phyloP scores from a whole-genome alignment of 2,888 invertebrate genomes.

The Hirtodrosophila confusa region DNA sequence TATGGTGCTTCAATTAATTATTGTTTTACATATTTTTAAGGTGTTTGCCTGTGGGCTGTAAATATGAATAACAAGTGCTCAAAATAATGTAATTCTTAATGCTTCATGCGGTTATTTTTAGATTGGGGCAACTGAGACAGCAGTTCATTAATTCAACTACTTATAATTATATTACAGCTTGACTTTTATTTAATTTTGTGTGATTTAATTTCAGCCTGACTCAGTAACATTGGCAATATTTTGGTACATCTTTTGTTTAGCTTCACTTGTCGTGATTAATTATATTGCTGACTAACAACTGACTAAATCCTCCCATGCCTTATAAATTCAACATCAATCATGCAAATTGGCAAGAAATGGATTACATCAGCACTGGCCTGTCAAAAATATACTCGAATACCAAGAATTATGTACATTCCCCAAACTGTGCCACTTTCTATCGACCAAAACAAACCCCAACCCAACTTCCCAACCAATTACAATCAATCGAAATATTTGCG shows the following conservation, averaged over 20 bases:
- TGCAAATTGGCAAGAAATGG: conserved; percentile 11
- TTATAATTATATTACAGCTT: neutral
- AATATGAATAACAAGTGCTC: conserved; percentile 24
- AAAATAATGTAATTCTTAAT: conserved; percentile 6
- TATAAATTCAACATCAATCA: conserved; percentile 29
- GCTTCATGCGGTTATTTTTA: neutral
- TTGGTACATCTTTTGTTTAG: neutral
- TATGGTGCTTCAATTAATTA: conserved; percentile 64
- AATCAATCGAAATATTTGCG: conserved; percentile 55
- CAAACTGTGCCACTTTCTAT: conserved; percentile 31
- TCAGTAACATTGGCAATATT: neutral
- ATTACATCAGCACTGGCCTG: conserved; percentile 33
- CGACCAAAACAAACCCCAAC: conserved; percentile 1
- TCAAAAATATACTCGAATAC: conserved; percentile 1
- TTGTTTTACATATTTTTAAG: conserved; percentile 38
- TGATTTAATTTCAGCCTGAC: neutral
- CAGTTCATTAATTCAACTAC: neutral
- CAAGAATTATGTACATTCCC: conserved; percentile 4
- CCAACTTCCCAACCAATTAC: conserved; percentile 30
- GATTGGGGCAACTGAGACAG: neutral
- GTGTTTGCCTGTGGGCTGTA: conserved; percentile 33
- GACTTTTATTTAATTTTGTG: neutral
- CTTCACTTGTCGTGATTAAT: conserved; percentile 19
- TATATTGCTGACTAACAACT: conserved; percentile 24
- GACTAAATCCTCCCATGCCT: conserved; percentile 18